A percentile compares a stretch with the other conserved stretches of the same genome.
Conservation (phyloP, 2,797 vertebrate genomes). For the Eremophila alpestris region DNA sequence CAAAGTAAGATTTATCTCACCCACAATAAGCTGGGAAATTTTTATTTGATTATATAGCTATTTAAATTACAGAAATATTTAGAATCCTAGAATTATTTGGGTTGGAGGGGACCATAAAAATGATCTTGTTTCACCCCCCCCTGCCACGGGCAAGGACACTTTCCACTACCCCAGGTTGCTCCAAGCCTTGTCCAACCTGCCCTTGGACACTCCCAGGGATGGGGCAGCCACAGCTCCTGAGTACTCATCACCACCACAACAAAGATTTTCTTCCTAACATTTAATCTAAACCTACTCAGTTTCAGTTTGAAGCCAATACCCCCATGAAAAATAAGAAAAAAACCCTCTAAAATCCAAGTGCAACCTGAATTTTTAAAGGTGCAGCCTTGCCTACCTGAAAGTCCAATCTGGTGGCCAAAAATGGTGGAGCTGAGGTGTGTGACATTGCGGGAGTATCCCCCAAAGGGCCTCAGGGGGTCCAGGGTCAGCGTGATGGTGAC, state of each 20-base stretch:
- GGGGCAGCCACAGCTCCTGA: neutral
- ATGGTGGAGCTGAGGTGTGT: slow-evolving; percentile 93
- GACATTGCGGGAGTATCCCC: slow-evolving; percentile 95
- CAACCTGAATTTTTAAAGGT: neutral
- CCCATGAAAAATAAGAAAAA: rapidly evolving
- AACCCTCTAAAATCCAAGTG: neutral
- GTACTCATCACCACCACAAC: neutral
- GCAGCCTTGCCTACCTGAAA: slow-evolving; percentile 81
- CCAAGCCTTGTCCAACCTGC: neutral
- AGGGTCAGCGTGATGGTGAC: slow-evolving; percentile 93
- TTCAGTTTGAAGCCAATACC: neutral
- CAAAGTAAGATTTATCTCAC: neutral
- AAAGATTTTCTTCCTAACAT: neutral
- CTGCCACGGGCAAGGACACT: neutral
- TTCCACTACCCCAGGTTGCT: neutral
- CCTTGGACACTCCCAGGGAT: neutral
- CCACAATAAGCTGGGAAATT: neutral
- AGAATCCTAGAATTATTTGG: neutral
- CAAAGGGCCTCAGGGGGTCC: slow-evolving; percentile 92
- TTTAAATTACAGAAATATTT: neutral
- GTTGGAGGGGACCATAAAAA: neutral
- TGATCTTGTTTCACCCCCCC: neutral
- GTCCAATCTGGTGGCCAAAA: slow-evolving; percentile 92
- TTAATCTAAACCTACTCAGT: neutral
- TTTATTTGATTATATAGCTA: neutral